These are phyloP conservation scores for Caenorhabditis sp. DNA, from an alignment of 2,888 invertebrate genomes.

Conservation along the genomic window DNA sequence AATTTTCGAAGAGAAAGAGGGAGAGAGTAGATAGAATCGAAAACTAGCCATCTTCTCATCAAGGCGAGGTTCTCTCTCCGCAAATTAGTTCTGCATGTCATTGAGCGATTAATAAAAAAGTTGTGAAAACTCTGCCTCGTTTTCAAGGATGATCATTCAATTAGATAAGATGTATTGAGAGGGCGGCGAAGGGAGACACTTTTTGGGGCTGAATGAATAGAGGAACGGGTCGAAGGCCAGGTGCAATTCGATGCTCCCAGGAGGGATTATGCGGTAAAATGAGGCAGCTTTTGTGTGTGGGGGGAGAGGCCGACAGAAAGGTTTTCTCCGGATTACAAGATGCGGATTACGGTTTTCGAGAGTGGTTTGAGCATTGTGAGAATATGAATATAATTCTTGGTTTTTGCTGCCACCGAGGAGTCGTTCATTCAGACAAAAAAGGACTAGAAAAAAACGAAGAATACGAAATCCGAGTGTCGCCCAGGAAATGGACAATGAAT, in stretches of 20 bases:
- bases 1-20: constrained; percentile 34
- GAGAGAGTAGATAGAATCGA: constrained; percentile 19
- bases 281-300: constrained; percentile 4
- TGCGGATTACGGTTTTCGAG: neutral
- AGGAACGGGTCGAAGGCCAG: constrained; percentile 5
- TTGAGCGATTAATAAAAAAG: constrained; percentile 62
- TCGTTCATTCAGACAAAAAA: constrained; percentile 26
- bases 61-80: neutral
- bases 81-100: constrained; percentile 60
- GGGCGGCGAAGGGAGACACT: constrained; percentile 34
- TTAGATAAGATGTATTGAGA: constrained; percentile 47
- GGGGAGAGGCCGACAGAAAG: neutral
- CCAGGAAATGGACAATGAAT: constrained; percentile 28
- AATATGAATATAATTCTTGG: constrained; percentile 6
- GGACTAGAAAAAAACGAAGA: constrained; percentile 35
- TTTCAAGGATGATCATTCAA: constrained; percentile 60
- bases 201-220: constrained; percentile 1
- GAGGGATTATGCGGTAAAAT: constrained; percentile 45
- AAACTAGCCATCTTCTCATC: constrained; percentile 5
- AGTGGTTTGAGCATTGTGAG: constrained; percentile 11
- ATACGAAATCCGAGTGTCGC: constrained; percentile 18
- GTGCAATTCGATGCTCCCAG: constrained; percentile 38
- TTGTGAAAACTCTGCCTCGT: constrained; percentile 38
- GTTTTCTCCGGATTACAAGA: constrained; percentile 34
- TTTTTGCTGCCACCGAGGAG: neutral